Conservation (phyloP, 2,797 vertebrate species). For the Sparidentex hasta region DNA sequence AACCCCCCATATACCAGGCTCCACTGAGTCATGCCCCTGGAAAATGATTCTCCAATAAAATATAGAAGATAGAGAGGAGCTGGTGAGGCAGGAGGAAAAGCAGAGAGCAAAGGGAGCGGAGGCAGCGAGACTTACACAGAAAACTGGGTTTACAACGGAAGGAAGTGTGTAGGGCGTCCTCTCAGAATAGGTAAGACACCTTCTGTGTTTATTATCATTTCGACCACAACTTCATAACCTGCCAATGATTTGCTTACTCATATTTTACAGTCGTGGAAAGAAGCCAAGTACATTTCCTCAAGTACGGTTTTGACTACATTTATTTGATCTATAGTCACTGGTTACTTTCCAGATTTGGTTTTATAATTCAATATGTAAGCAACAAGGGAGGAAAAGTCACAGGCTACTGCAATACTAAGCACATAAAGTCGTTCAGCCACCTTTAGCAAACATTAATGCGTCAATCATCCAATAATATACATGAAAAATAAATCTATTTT, state of each 20-base stretch:
- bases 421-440: no score
- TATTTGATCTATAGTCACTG: no score
- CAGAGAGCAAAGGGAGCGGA: neutral
- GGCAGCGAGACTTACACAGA: neutral
- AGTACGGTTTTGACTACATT: no score
- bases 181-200: neutral
- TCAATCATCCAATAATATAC: no score
- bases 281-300: no score
- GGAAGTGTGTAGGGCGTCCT: neutral
- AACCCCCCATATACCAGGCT: neutral
- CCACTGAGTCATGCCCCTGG: neutral
- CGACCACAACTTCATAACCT: neutral
- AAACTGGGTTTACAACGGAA: neutral
- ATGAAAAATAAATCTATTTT: no score
- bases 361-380: no score
- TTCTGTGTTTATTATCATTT: neutral
- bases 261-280: no score
- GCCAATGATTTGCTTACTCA: neutral
- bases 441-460: no score
- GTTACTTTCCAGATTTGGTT: no score
- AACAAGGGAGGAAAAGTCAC: no score
- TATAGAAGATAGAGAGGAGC: conserved; percentile 4
- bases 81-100: neutral
- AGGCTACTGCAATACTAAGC: no score
- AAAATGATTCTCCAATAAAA: conserved; percentile 24